Conservation (phyloP, 1,140 invertebrate species). For the Trinorchestia longiramus region DNA sequence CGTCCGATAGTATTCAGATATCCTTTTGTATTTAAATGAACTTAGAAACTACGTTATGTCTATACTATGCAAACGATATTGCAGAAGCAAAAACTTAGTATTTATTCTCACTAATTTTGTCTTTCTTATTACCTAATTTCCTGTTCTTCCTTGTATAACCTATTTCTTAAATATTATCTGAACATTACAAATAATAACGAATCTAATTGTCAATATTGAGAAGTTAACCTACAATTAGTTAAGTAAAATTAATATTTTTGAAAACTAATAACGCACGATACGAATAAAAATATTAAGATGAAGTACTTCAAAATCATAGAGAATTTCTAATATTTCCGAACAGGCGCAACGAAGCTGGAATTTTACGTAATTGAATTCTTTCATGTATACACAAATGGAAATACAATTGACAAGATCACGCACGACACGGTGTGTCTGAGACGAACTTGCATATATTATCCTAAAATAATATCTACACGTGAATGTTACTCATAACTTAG, state of each 20-base stretch:
- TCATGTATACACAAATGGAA: neutral
- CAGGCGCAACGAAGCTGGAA: neutral
- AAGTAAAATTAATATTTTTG: neutral
- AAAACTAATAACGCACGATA: neutral
- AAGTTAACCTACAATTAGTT: neutral
- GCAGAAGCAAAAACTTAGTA: neutral
- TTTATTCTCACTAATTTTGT: conserved; percentile 52
- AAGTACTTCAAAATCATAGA: neutral
- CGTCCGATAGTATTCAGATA: neutral
- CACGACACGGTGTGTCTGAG: neutral
- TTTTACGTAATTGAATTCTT: neutral
- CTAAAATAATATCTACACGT: neutral
- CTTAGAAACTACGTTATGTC: neutral
- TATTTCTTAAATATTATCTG: neutral
- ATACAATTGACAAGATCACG: neutral
- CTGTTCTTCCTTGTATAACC: conserved; percentile 53
- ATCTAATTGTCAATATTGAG: neutral
- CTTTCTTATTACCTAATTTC: conserved; percentile 48
- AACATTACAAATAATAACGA: neutral
- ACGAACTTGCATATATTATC: neutral
- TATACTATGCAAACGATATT: neutral
- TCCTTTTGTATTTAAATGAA: neutral
- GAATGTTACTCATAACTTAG: neutral
- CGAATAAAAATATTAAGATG: neutral
- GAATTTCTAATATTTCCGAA: neutral